Evolutionary conservation across 2,113 vertebrate genomes (phyloP).

Genomic region (Bubo scandiacus): DNA sequence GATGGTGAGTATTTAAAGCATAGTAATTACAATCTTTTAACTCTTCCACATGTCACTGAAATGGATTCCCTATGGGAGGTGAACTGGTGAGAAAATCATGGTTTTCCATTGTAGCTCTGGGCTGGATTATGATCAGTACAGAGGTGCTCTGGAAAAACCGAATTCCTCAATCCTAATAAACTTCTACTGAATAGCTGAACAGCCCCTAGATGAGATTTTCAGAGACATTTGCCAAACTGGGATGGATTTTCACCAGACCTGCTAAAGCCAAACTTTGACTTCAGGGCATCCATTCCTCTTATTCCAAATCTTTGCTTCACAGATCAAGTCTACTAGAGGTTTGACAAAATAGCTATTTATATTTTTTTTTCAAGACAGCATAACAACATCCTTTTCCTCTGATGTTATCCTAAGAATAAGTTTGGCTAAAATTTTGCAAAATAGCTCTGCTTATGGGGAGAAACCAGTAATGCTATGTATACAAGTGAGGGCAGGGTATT

Average conservation of each 20-base stretch:
- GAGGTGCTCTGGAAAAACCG: neutral
- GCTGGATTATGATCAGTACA: neutral
- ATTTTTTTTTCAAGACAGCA: neutral
- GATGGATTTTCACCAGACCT: neutral
- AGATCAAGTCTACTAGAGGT: neutral
- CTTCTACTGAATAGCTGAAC: neutral
- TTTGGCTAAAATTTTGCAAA: neutral
- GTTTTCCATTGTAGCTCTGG: neutral
- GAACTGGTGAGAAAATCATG: neutral
- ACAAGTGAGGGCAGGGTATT: neutral
- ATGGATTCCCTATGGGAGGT: neutral
- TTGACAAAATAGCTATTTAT: neutral
- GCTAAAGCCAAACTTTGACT: neutral
- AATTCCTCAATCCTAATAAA: neutral
- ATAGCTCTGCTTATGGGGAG: neutral
- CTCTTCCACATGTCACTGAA: neutral
- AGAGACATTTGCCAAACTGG: neutral
- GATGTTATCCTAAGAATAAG: neutral
- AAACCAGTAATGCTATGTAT: neutral
- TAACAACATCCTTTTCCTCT: neutral
- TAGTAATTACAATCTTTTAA: neutral
- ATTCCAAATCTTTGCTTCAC: neutral
- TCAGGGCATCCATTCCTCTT: neutral
- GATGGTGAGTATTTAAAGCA: neutral
- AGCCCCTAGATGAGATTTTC: neutral